phyloP scores from a whole-genome alignment of 2,888 invertebrate species.

The Augiades crinisus region DNA sequence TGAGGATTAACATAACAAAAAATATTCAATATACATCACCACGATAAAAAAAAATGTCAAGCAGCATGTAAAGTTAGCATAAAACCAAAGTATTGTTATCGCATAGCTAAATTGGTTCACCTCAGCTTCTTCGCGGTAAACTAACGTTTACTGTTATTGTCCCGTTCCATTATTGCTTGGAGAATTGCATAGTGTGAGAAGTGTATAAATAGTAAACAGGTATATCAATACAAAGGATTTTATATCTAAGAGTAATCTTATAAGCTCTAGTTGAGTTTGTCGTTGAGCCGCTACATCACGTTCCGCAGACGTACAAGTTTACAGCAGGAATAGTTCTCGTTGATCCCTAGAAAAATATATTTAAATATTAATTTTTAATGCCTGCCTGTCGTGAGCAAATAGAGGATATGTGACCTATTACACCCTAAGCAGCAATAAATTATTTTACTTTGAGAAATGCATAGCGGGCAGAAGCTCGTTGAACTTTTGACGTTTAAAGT shows the following conservation, averaged over 20 bases:
- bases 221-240: not conserved
- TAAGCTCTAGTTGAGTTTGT: not conserved
- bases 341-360: slow-evolving; percentile 2
- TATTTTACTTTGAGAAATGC: too few species aligned
- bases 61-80: too few species aligned
- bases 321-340: slow-evolving; percentile 1
- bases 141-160: not conserved
- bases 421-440: too few species aligned
- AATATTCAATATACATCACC: too few species aligned
- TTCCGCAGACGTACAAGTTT: not conserved
- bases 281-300: not conserved
- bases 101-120: not conserved
- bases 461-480: too few species aligned
- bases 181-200: not conserved
- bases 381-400: too few species aligned
- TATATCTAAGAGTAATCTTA: not conserved
- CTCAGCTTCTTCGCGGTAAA: not conserved
- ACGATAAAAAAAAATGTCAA: too few species aligned
- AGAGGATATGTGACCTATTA: too few species aligned
- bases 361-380: not conserved
- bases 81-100: not conserved
- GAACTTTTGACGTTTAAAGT: too few species aligned
- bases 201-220: not conserved
- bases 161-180: not conserved
- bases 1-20: too few species aligned